phyloP scores from a whole-genome alignment of 1,140 invertebrate genomes.

The Caenorhabditis inopinata region DNA sequence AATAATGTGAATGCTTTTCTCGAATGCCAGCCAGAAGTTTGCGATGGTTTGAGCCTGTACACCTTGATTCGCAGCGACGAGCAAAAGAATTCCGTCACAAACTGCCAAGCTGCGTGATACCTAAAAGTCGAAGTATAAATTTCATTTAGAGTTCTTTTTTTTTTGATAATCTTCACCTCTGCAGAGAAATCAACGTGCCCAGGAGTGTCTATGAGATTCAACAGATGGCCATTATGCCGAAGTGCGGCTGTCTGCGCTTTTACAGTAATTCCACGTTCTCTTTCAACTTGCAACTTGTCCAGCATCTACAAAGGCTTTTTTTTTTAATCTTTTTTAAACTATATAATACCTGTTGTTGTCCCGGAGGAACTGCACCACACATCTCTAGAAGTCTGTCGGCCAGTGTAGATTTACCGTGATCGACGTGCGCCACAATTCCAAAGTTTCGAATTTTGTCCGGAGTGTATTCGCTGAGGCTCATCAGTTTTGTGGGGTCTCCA shows the following conservation, averaged over 20 bases:
- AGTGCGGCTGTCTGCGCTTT: slow-evolving; percentile 94
- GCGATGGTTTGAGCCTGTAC: slow-evolving; percentile 91
- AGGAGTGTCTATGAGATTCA: slow-evolving; percentile 96
- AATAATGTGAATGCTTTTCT: slow-evolving; percentile 79
- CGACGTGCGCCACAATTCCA: slow-evolving; percentile 93
- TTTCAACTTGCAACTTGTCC: slow-evolving; percentile 85
- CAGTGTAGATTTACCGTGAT: slow-evolving; percentile 94
- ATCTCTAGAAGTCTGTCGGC: slow-evolving; percentile 87
- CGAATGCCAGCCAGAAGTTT: slow-evolving; percentile 89
- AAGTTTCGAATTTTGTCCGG: slow-evolving; percentile 50
- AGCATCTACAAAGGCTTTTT: slow-evolving; percentile 74
- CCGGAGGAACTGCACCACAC: slow-evolving; percentile 69
- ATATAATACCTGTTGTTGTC: slow-evolving; percentile 65
- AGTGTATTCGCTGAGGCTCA: slow-evolving; percentile 22
- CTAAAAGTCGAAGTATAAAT: neutral
- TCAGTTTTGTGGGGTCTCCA: slow-evolving; percentile 32
- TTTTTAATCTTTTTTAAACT: neutral
- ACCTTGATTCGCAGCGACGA: slow-evolving; percentile 94
- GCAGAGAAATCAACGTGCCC: slow-evolving; percentile 97
- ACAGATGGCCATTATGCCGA: slow-evolving; percentile 78
- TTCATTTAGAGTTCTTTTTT: neutral
- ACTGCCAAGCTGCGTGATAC: slow-evolving; percentile 81
- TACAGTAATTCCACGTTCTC: slow-evolving; percentile 89
- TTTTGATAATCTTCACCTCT: slow-evolving; percentile 74
- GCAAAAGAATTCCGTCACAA: slow-evolving; percentile 88